A percentile compares a stretch with the other conserved stretches of the same genome.
These are phyloP conservation scores for Orycteropus afer DNA, from an alignment of 2,113 vertebrate genomes.

Conservation along the genomic window DNA sequence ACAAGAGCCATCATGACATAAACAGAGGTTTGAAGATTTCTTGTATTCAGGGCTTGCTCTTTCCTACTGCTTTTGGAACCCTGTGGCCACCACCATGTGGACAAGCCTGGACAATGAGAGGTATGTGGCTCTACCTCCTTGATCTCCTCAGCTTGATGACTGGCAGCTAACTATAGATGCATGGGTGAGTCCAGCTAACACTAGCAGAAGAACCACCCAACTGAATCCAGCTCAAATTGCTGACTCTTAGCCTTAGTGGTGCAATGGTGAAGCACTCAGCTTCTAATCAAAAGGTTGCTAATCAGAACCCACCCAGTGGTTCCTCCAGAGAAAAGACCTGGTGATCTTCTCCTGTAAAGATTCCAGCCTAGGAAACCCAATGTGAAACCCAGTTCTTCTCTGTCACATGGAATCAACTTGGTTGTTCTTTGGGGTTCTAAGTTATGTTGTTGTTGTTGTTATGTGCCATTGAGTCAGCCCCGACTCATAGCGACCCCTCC, in stretches of 20 bases:
- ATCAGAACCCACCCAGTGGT: not conserved
- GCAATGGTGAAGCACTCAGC: not conserved
- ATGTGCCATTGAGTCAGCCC: no score
- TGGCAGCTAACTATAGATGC: not conserved
- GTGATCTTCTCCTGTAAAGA: not conserved
- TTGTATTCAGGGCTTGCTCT: not conserved
- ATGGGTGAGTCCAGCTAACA: not conserved
- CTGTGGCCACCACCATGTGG: not conserved
- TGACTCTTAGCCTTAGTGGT: not conserved
- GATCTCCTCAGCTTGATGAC: not conserved
- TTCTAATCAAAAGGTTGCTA: not conserved
- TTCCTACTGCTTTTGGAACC: not conserved
- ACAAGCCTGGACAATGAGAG: not conserved
- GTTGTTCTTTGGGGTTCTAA: not conserved
- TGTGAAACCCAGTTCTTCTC: not conserved
- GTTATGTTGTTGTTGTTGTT: not conserved
- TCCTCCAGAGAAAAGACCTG: not conserved
- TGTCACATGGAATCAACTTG: not conserved
- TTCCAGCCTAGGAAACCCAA: not conserved
- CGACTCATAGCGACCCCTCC: no score
- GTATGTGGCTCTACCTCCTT: not conserved
- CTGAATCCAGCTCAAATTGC: not conserved
- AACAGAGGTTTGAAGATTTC: not conserved
- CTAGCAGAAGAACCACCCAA: not conserved
- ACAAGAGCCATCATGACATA: not conserved